Evolutionary conservation across 1,140 invertebrate species (phyloP).

Genomic region (Eurosta solidaginis): DNA sequence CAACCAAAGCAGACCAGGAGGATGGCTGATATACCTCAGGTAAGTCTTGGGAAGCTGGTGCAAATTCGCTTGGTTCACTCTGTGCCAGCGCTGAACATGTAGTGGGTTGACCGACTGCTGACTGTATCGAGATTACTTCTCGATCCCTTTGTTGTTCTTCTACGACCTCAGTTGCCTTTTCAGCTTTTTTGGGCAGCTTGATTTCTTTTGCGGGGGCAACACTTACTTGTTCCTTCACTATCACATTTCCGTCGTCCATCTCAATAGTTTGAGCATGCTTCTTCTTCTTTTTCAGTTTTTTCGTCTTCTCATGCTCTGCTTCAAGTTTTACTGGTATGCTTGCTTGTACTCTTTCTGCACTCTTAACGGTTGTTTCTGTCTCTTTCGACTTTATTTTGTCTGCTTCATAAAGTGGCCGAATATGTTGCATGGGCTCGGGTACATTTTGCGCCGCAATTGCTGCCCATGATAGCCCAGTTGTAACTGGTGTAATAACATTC

Average conservation of each 20-base stretch:
- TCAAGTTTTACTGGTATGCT: not conserved
- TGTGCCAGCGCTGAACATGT: conserved; percentile 57
- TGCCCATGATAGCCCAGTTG: conserved; percentile 52
- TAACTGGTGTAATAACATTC: conserved; percentile 31
- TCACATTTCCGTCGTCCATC: not conserved
- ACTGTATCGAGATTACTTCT: conserved; percentile 47
- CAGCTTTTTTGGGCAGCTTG: not conserved
- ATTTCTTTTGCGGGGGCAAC: too few relatives aligned
- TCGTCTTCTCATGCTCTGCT: conserved; percentile 41
- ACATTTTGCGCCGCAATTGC: conserved; percentile 55
- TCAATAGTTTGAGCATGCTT: conserved; percentile 34
- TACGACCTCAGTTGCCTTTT: not conserved
- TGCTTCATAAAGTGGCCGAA: conserved; percentile 34
- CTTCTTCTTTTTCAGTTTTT: conserved; percentile 51
- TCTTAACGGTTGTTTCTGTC: not conserved
- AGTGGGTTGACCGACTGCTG: conserved; percentile 51
- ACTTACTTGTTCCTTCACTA: too few relatives aligned
- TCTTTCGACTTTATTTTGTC: conserved; percentile 32
- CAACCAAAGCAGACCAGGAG: conserved; percentile 48
- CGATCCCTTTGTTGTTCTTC: not conserved
- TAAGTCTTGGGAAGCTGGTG: not conserved
- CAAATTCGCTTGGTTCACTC: conserved; percentile 42
- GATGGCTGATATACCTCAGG: not conserved
- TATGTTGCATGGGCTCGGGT: conserved; percentile 50
- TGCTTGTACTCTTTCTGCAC: not conserved